Evolutionary conservation across 2,888 invertebrate genomes (phyloP), one percentile per base, ranked within the genome.

Genomic region (Apamea sordens): DNA sequence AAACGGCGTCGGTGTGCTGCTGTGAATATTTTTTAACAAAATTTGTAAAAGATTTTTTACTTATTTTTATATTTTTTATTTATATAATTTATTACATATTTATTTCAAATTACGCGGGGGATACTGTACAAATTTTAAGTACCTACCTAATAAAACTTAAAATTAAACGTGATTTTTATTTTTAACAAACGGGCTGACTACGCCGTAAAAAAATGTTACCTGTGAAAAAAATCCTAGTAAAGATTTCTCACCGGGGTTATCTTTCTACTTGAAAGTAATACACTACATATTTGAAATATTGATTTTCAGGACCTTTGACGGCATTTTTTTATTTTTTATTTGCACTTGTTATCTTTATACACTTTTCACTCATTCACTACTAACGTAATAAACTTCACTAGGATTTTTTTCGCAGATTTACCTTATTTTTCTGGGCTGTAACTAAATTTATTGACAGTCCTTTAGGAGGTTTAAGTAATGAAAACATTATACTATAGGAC

Each of bases 81-180:
- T 92, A 88, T 84, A 75, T 91, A 86, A 89, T 91, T 90, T 92
- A 91, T 92, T 87, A 88, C 86, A 91, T 91, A 90, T 92, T 90
- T 92, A 90, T 89, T 86, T 76, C 73, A 80, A 85, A 82, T 84
- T 81, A 72, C 70, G 77, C 65, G 77, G 69, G 63, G 73, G 74
- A 69, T 73, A 68, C 78, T 63, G 80, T 78, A 74, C 78, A 89
- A 90, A 87, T 88, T 89, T 90, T 88, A 65, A 82, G 88, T 89
- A 83, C 44, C 41, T 80, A 83, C 61, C n/a, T 61, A 91, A 88
- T 92, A 91, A 93, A 92, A 89, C 41, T 72, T 50, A 77, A 81
- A 89, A 87, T 67, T 28, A n/a, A 61, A 28, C 13, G n/a, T 64
- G 18, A 6, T 44, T 84, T 84, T 87, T 63, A 68, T 80, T 80